phyloP scores from a whole-genome alignment of 2,113 vertebrate species.

The Oncorhynchus clarkii region DNA sequence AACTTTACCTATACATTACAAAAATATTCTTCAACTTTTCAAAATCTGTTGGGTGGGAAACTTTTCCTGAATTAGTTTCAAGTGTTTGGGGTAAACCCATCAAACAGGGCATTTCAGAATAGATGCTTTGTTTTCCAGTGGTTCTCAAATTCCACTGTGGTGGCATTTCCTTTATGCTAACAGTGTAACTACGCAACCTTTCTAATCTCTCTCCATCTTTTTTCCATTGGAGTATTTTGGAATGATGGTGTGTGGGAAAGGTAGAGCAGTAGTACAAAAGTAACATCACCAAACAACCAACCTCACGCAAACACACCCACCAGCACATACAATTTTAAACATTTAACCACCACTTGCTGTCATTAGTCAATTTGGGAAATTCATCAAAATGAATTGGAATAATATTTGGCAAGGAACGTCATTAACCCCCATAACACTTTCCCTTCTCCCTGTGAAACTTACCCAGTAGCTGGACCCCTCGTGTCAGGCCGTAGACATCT shows the following conservation, averaged over 20 bases:
- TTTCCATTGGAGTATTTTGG: conserved; percentile 62
- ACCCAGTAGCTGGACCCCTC: conserved; percentile 77
- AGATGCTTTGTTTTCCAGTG: conserved; percentile 37
- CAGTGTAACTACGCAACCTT: conserved; percentile 30
- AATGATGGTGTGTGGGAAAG: conserved; percentile 39
- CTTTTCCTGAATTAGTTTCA: conserved; percentile 16
- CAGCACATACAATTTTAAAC: conserved; percentile 33
- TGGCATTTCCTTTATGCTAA: conserved; percentile 54
- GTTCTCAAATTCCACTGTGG: conserved; percentile 46
- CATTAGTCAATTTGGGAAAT: too few relatives aligned
- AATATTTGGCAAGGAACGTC: neutral
- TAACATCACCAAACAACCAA: conserved; percentile 32
- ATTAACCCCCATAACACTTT: neutral
- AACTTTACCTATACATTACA: too few relatives aligned
- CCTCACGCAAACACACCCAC: conserved; percentile 22
- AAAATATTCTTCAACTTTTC: neutral
- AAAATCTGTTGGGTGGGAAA: neutral
- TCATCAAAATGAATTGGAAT: too few relatives aligned
- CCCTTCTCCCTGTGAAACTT: conserved; percentile 42
- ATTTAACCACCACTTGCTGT: neutral
- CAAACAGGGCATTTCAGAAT: conserved; percentile 44
- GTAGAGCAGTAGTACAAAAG: neutral
- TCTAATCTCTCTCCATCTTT: conserved; percentile 31
- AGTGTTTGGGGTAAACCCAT: conserved; percentile 52
- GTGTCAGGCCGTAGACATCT: conserved; percentile 85